Conservation (phyloP, 1,140 invertebrate species). For the Cotesia typhae region DNA sequence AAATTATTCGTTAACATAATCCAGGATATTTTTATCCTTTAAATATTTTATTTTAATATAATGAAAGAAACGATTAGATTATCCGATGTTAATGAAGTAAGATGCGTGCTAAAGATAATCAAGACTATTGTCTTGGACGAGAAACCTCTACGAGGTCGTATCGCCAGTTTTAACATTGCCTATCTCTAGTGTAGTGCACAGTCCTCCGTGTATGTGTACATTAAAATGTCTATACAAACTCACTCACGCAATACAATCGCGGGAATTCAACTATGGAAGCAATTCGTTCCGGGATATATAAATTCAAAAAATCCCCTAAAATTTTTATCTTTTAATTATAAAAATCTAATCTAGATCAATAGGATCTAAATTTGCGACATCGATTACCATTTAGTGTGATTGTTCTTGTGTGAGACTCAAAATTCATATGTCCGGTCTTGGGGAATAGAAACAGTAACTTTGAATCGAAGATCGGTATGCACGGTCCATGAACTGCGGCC, state of each 20-base stretch:
- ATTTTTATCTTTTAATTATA: not conserved
- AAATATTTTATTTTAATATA: not conserved
- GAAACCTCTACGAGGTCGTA: constrained; percentile 19
- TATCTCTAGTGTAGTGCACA: constrained; percentile 20
- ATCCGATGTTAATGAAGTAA: constrained; percentile 35
- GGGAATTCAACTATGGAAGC: constrained; percentile 8
- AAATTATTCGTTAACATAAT: too few relatives aligned
- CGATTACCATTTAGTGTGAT: not conserved
- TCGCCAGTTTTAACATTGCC: constrained; percentile 9
- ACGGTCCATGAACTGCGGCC: too few relatives aligned
- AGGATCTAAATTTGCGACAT: constrained; percentile 24
- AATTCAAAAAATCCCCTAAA: not conserved
- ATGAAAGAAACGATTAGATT: constrained; percentile 6
- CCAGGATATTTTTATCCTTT: not conserved
- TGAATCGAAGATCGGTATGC: too few relatives aligned
- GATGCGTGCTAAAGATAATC: constrained; percentile 35
- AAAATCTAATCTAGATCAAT: constrained; percentile 1
- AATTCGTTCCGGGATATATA: constrained; percentile 28
- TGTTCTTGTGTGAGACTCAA: not conserved
- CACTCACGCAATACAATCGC: constrained; percentile 7
- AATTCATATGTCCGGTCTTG: constrained; percentile 28
- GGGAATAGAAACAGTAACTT: too few relatives aligned
- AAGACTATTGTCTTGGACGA: constrained; percentile 35
- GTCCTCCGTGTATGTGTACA: not conserved
- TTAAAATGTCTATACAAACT: too few relatives aligned